Evolutionary conservation across 1,140 invertebrate genomes (phyloP).

Genomic region (Geopemphigus sp.): DNA sequence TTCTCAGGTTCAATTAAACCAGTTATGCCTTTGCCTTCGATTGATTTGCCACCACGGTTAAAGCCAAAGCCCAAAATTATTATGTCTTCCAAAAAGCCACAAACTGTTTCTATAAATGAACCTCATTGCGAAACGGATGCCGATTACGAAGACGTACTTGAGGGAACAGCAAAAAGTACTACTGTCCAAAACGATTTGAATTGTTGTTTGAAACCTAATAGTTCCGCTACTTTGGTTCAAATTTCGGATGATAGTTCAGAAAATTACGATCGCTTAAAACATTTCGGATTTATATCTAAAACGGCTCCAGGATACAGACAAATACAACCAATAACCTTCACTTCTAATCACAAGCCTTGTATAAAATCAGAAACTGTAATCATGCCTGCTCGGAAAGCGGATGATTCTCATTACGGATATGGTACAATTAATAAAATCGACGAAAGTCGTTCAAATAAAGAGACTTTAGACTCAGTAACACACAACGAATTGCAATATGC

Average conservation of each 20-base stretch:
- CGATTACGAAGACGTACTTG: constrained; percentile 69
- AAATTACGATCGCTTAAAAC: constrained; percentile 73
- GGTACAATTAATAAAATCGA: constrained; percentile 68
- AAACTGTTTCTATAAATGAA: constrained; percentile 1
- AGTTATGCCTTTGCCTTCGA: constrained; percentile 38
- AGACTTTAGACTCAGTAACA: constrained; percentile 64
- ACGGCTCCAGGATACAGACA: constrained; percentile 69
- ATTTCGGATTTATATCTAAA: constrained; percentile 72
- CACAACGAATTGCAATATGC: constrained; percentile 77
- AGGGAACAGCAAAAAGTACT: constrained; percentile 70
- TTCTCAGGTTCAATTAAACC: constrained; percentile 47
- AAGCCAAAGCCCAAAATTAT: constrained; percentile 66
- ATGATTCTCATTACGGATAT: constrained; percentile 75
- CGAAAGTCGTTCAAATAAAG: constrained; percentile 53
- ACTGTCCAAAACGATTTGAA: constrained; percentile 69
- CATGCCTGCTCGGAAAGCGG: constrained; percentile 61
- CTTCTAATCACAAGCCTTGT: constrained; percentile 54
- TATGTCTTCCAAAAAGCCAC: constrained; percentile 60
- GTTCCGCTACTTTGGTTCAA: background rate
- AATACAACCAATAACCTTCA: constrained; percentile 54
- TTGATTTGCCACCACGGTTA: constrained; percentile 45
- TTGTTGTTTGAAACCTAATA: constrained; percentile 25
- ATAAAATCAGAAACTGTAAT: constrained; percentile 62
- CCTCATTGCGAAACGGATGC: constrained; percentile 51
- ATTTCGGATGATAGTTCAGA: constrained; percentile 44